Evolutionary conservation across 53 echinoderm and acorn worm species (phyloP), one percentile per base, ranked within the genome.

Genomic region (Hippasteria phrygiana): DNA sequence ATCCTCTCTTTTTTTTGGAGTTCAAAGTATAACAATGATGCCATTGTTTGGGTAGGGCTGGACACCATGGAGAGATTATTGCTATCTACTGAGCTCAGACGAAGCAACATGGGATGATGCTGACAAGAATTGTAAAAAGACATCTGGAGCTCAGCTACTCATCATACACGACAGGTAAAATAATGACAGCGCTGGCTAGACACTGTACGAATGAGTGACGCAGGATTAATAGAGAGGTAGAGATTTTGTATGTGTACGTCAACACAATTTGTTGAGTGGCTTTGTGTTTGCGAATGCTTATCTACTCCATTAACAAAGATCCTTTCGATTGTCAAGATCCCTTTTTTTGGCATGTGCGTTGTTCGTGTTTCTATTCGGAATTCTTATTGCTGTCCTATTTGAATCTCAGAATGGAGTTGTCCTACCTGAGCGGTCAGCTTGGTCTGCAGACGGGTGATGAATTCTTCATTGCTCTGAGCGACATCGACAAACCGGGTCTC

Each of bases 381-480:
- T n/a, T n/a, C 1, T 51, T 20, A 51, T 41, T 26, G 6, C 17
- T 65, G 2, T 36, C 31, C 6, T 81, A 24, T 2, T 36, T 42
- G 34, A n/a, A n/a, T 70, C 81, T 1, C 43, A 97, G 97, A 27
- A 80, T 56, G 67, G 93, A 94, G 43, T 85, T 90, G 47, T 92
- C 93, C 13, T 97, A 78, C 79, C 27, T 95, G n/a, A 85, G 77
- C 29, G 83, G 89, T 54, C 93, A 93, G 87, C 87, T 97, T 0
- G 95, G 97, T 36, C 46, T 90, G 67, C 43, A 71, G 47, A 27
- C 31, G 6, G 92, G 85, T 5, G 83, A 78, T 2, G 82, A 92
- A 29, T 97, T 78, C 71, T 97, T 90, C 92, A 95, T 93, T 39
- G 97, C 93, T 43, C 55, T 97, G 33, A 96, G 96, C 72, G 95